phyloP scores from a whole-genome alignment of 2,113 vertebrate species.

The Eudyptes chrysolophus region DNA sequence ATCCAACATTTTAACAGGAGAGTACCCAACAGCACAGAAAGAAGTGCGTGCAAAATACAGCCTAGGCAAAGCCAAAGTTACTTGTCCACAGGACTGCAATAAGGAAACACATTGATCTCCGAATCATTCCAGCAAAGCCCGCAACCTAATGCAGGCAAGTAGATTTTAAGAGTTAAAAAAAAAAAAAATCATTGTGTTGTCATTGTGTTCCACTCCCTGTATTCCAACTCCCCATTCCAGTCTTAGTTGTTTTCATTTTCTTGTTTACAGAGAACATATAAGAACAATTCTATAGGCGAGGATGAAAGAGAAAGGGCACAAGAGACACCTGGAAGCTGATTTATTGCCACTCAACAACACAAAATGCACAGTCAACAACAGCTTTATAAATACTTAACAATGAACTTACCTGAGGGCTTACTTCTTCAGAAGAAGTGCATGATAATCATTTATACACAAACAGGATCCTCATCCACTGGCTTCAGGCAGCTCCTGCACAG shows the following conservation, averaged over 20 bases:
- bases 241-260: neutral
- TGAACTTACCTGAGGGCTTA: constrained; percentile 13
- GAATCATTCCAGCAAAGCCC: neutral
- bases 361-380: neutral
- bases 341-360: neutral
- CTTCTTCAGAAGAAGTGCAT: neutral
- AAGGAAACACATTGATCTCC: neutral
- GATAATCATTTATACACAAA: neutral
- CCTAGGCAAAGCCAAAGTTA: neutral
- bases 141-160: too few relatives aligned
- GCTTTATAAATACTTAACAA: neutral
- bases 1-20: rapidly evolving
- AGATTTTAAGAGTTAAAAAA: neutral
- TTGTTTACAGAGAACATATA: neutral
- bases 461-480: neutral
- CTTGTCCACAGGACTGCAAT: too few relatives aligned
- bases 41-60: rapidly evolving
- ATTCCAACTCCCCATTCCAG: neutral
- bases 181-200: rapidly evolving
- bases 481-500: neutral
- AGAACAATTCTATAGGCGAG: neutral
- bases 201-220: too few relatives aligned
- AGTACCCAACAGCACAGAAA: rapidly evolving
- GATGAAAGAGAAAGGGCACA: neutral
- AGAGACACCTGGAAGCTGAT: too few relatives aligned